Evolutionary conservation across 2,888 invertebrate species (phyloP), one percentile per base, ranked within the genome.

Genomic region (Actias luna): DNA sequence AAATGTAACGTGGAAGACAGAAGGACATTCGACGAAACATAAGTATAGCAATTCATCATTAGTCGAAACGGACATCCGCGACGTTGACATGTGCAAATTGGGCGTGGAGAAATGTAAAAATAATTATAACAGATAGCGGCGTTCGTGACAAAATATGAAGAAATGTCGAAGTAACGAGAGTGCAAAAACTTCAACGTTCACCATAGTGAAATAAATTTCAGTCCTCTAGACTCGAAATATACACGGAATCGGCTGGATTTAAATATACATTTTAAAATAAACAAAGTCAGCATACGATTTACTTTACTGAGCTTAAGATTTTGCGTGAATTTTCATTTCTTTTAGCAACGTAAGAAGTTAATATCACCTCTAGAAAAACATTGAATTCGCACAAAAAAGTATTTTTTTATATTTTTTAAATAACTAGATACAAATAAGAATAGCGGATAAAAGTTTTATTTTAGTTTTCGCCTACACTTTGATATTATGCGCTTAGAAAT

Each of bases 31-130:
- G 59, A 62, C 57, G 25, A 62, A 59, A 59, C 59, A 39, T 61
- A 42, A 42, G 46, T 61, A 62, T 68, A 64, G 63, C 64, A 64
- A 71, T 77, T 67, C 73, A 76, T 77, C 76, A 76, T 70, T 39
- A 50, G 60, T 36, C 35, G 61, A 60, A 65, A 59, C 58, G 36
- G 55, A 63, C 55, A 60, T 61, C 42, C 39, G 12, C 62, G 33
- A 64, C 67, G 68, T 69, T 64, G 69, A 71, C 70, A 68, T 55
- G 39, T 60, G 59, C 63, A 59, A 63, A 60, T 59, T 59, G 58
- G 58, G 31, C 42, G 58, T 58, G 42, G 58, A 62, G 63, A 59
- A 12, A 10, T 25, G 25, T 1, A 50, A 50, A 42, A 39, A 10
- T 50, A 22, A 50, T 50, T 25, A 22, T 50, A 50, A 50, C 29